phyloP scores from a whole-genome alignment of 2,797 vertebrate species.

The Rhabdomys pumilio region DNA sequence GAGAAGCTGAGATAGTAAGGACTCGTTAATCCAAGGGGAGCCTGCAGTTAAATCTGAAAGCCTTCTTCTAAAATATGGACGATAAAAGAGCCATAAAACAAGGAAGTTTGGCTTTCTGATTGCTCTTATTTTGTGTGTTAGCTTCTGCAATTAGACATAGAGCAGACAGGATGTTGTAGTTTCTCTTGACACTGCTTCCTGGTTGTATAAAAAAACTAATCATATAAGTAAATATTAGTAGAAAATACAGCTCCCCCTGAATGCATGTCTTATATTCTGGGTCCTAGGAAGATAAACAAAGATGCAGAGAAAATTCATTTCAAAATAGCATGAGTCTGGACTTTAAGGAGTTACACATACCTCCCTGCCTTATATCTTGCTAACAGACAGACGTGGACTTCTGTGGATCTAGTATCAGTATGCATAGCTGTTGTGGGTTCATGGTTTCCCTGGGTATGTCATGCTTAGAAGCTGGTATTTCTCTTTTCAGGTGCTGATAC shows the following conservation, averaged over 20 bases:
- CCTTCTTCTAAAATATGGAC: not conserved
- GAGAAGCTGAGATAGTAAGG: not conserved
- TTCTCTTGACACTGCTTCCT: not conserved
- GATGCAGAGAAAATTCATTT: not conserved
- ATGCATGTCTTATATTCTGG: not conserved
- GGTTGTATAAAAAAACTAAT: not conserved
- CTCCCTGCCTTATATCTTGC: not conserved
- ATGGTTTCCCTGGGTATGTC: not conserved
- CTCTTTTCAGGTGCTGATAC: not conserved
- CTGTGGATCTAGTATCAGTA: not conserved
- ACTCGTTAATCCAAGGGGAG: not conserved
- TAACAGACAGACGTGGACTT: not conserved
- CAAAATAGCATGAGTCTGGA: not conserved
- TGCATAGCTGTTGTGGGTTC: not conserved
- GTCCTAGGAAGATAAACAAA: not conserved
- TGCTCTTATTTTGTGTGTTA: not conserved
- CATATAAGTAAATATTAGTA: not conserved
- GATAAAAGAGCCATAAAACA: not conserved
- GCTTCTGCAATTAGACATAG: not conserved
- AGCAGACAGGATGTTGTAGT: too few species aligned
- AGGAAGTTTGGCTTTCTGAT: not conserved
- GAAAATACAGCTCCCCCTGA: not conserved
- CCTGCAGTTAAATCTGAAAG: rapidly evolving
- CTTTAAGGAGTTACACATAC: not conserved
- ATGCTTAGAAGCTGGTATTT: not conserved